These are phyloP conservation scores for Rhincodon typus DNA, from an alignment of 2,797 vertebrate species.

Conservation along the genomic window DNA sequence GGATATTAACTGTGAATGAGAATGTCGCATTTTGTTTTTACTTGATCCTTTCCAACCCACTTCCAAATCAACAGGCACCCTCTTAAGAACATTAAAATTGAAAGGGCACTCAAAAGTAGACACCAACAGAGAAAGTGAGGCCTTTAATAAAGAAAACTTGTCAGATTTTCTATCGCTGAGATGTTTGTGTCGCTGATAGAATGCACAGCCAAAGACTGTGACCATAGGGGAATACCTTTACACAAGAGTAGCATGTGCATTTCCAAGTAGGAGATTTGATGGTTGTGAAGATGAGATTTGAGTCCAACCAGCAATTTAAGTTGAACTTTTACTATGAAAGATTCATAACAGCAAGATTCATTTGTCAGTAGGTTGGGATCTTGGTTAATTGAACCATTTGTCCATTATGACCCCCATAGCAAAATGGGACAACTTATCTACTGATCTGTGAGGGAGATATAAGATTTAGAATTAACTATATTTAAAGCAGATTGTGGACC, in stretches of 20 bases:
- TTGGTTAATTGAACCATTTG: not conserved
- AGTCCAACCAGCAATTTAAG: not conserved
- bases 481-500: not conserved
- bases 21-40: not conserved
- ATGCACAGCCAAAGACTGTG: not conserved
- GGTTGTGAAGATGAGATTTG: not conserved
- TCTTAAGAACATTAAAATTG: not conserved
- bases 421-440: not conserved
- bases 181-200: not conserved
- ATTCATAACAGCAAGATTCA: not conserved
- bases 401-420: not conserved
- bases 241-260: not conserved
- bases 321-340: not conserved
- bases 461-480: not conserved
- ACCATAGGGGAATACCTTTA: not conserved
- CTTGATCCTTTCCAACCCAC: not conserved
- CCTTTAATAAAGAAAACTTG: not conserved
- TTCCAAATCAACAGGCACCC: not conserved
- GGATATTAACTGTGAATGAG: not conserved
- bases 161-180: not conserved
- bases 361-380: not conserved
- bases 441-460: not conserved
- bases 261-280: not conserved
- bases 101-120: not conserved
- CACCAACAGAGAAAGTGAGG: not conserved